A percentile compares a stretch with the other conserved stretches of the same genome.
Conservation (phyloP, 2,797 vertebrate genomes). For the Crossoptilon crossoptilon region DNA sequence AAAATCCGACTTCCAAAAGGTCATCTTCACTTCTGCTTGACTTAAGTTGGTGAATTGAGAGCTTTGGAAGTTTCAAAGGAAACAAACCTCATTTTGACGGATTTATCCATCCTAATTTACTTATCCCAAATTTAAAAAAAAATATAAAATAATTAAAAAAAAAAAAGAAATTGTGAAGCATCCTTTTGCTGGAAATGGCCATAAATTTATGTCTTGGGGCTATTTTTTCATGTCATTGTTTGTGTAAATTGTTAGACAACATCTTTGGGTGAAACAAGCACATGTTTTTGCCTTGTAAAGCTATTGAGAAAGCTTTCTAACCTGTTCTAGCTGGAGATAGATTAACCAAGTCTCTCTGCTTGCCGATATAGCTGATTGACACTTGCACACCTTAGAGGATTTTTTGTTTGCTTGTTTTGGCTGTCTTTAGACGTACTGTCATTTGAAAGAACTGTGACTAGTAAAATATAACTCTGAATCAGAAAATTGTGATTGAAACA, state of each 20-base stretch:
- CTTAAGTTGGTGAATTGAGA: neutral
- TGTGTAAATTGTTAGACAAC: neutral
- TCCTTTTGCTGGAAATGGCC: neutral
- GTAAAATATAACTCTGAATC: neutral
- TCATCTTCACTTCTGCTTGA: neutral
- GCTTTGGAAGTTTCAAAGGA: neutral
- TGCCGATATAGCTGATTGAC: neutral
- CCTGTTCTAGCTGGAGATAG: neutral
- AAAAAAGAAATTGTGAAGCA: neutral
- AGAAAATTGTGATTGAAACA: constrained; percentile 18
- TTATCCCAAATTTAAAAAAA: neutral
- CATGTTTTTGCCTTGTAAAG: neutral
- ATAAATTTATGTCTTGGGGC: neutral
- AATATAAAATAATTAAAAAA: neutral
- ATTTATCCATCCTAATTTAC: neutral
- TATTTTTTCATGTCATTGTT: constrained; percentile 2
- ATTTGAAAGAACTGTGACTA: neutral
- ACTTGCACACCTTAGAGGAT: neutral
- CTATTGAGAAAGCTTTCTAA: neutral
- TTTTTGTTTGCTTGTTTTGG: neutral
- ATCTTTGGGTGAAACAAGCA: neutral
- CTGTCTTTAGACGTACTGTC: neutral
- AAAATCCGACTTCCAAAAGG: neutral
- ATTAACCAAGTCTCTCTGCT: neutral
- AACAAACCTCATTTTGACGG: constrained; percentile 4